Base-by-base conservation (phyloP, 2,113 vertebrate species). In the Chionodraco myersi region DNA sequence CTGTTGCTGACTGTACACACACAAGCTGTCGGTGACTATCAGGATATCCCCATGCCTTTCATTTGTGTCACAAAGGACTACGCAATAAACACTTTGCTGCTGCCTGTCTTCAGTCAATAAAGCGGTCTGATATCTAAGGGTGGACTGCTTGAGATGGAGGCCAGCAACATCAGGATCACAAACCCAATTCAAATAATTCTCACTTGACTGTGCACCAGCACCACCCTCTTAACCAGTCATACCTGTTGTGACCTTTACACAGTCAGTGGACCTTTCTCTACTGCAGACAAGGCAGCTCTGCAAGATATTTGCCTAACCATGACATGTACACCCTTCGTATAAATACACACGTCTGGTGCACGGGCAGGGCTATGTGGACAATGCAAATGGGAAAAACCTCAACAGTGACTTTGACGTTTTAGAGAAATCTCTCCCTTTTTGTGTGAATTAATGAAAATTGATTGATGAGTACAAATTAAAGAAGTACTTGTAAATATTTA, bases 61-160 rank as follows among this genome's bases (percentile, higher is more conserved):
- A 26, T 15, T 51, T 68, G 15, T 76, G 45, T 73, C 62, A 67
- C 10, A 3, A 67, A 41, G 14, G 58, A 49, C 10, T 14, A 18
- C 21, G 36, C 3, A 16, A 52, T 13, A 36, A 73, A 72, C 34
- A 51, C 36, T 74, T 8, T 21, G 44, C 41, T 72, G 48, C 61
- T 11, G 56, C 8, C n/a, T 34, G 59, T 79, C 10, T 36, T 68
- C 56, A 84, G 53, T 45, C 34, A 34, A 36, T 59, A 34, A 73
- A 79, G 85, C 45, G n/a, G 15, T 73, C 15, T 71, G 56, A 75
- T 79, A 57, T 70, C 77, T 79, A 45, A 73, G 53, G 59, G 10
- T 72, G 54, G 41, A 58, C 13, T 26, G 48, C 57, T 69, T 51
- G 30, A 79, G 36, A 45, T 51, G 26, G 74, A 86, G 48, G 63